phyloP scores from a whole-genome alignment of 1,140 invertebrate genomes.

The Apis florea region DNA sequence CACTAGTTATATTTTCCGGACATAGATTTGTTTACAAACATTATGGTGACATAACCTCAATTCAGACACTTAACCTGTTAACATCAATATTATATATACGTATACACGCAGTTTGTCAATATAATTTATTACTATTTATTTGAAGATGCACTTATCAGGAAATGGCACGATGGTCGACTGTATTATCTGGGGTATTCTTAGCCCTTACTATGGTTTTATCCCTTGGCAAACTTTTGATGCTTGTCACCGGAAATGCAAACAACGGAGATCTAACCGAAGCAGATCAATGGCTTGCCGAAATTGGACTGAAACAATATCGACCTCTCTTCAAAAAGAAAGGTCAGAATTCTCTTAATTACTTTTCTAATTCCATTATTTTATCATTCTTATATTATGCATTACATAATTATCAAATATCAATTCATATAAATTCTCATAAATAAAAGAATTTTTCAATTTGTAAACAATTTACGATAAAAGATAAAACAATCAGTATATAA shows the following conservation, averaged over 20 bases:
- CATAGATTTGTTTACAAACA: constrained; percentile 67
- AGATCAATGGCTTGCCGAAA: constrained; percentile 87
- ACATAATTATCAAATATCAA: too few relatives aligned
- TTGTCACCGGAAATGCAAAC: constrained; percentile 74
- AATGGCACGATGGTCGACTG: constrained; percentile 80
- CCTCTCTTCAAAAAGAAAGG: constrained; percentile 86
- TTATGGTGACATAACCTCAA: constrained; percentile 54
- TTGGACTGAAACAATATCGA: constrained; percentile 85
- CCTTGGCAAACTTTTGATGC: constrained; percentile 77
- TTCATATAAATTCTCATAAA: background rate
- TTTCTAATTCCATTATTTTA: background rate
- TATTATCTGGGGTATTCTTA: constrained; percentile 78
- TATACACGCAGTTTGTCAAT: background rate
- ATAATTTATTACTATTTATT: constrained; percentile 8
- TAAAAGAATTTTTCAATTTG: background rate
- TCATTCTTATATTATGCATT: background rate
- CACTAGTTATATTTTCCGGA: constrained; percentile 21
- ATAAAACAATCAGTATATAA: background rate
- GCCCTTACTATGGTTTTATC: constrained; percentile 78
- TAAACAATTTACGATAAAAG: background rate
- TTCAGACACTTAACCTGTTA: constrained; percentile 35
- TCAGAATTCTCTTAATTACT: constrained; percentile 73
- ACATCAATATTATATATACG: constrained; percentile 4
- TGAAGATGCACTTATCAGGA: constrained; percentile 70
- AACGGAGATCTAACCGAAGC: constrained; percentile 83